phyloP scores from a whole-genome alignment of 2,888 invertebrate species.

The Alviniconcha strummeri region DNA sequence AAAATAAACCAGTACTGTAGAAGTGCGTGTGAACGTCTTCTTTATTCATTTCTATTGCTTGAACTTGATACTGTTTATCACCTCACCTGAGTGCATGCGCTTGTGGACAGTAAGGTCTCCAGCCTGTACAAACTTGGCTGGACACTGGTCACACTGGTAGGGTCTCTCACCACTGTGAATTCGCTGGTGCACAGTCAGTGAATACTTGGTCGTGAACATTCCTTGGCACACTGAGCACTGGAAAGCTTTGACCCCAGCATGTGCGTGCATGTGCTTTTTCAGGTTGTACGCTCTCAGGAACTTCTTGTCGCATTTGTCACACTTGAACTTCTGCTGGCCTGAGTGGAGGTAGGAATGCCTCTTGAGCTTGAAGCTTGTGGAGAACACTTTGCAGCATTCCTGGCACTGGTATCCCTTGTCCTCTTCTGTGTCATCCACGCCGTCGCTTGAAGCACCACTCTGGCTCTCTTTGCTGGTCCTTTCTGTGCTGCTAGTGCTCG shows the following conservation, averaged over 20 bases:
- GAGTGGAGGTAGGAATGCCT: not conserved
- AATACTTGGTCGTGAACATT: constrained; percentile 8
- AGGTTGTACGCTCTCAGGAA: constrained; percentile 9
- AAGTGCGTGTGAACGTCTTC: too few relatives aligned
- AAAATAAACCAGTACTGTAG: too few relatives aligned
- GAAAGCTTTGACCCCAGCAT: not conserved
- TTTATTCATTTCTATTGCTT: too few relatives aligned
- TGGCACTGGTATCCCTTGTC: not conserved
- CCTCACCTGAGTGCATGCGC: constrained; percentile 13
- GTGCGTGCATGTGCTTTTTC: constrained; percentile 2
- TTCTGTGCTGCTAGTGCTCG: not conserved
- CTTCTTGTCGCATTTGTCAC: constrained; percentile 8
- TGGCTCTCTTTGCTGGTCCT: not conserved
- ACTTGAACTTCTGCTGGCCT: not conserved
- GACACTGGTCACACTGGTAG: constrained; percentile 9
- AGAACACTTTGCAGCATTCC: not conserved
- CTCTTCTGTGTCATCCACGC: not conserved
- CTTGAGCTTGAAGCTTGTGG: constrained; percentile 1
- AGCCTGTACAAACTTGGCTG: not conserved
- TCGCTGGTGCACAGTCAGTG: constrained; percentile 3
- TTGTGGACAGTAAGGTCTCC: constrained; percentile 21
- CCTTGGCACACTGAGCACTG: not conserved
- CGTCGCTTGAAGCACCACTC: too few relatives aligned
- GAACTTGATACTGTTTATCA: too few relatives aligned
- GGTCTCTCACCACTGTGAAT: constrained; percentile 20